Base-by-base conservation (phyloP, 2,113 vertebrate species). In the Accipiter virgatus region DNA sequence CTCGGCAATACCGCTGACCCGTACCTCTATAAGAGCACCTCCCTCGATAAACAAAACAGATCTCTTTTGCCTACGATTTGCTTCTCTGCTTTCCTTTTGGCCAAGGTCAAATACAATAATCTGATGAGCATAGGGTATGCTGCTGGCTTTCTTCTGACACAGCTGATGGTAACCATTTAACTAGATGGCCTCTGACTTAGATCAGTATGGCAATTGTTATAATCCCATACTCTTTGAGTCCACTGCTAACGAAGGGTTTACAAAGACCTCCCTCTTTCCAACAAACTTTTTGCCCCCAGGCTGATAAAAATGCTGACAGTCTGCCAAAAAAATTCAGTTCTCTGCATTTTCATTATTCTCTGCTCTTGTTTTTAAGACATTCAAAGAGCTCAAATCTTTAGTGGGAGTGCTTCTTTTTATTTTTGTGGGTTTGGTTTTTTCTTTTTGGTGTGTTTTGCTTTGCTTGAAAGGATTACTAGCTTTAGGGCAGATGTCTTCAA, bases 1-100 rank as follows among this genome's bases (percentile, higher is more conserved):
- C 52, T 34, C 0, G 1, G 16, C 19, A 16, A 25, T 34, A 3
- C 32, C 1, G 0, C n/a, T 27, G 26, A 53, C 42, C 40, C 0
- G 0, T 0, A 8, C 16, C 26, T 53, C 52, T 53, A 53, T 53
- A 53, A 53, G 14, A 6, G 19, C 7, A 19, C 65, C 16, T 48
- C 5, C 0, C 29, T 75, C 65, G 4, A 1, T 3, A 50, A 63
- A 23, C 65, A 86, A 5, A 31, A 4, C 34, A 55, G 29, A 26
- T 1, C 21, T 52, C 58, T 45, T 67, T 52, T 6, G 2, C 63
- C 48, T 58, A 2, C 1, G 0, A 1, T 50, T 47, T 38, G 38
- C 43, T 59, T 26, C 82, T 55, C 48, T 9, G 0, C n/a, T 75
- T 79, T 31, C 43, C n/a, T 58, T 50, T 42, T 9, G 61, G 38